Conservation (phyloP, 1,140 invertebrate genomes). For the Telenomus remus region DNA sequence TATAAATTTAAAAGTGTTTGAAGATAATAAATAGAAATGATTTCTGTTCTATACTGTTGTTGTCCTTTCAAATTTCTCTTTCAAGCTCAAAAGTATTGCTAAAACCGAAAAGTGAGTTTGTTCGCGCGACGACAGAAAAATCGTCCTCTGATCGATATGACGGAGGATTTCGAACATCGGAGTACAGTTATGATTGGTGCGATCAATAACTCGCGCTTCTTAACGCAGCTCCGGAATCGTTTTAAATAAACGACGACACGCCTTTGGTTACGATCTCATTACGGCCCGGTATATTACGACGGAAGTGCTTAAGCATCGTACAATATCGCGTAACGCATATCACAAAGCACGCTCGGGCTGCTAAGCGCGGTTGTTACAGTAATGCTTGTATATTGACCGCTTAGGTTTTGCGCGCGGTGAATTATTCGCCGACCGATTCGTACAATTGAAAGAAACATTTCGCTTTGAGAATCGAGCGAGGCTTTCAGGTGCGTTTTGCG, state of each 20-base stretch:
- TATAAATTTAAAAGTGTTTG: no score
- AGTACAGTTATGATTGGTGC: conserved; percentile 50
- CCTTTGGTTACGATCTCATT: conserved; percentile 51
- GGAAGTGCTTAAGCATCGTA: conserved; percentile 41
- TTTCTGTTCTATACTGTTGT: no score
- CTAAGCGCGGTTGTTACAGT: conserved; percentile 18
- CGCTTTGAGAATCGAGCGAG: conserved; percentile 13
- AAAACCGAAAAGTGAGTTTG: no score
- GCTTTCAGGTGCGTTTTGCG: not conserved
- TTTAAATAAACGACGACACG: conserved; percentile 42
- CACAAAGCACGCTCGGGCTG: conserved; percentile 30
- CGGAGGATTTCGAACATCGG: not conserved
- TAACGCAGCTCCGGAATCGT: conserved; percentile 42
- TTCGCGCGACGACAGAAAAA: no score
- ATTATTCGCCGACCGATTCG: conserved; percentile 23
- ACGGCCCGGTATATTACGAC: conserved; percentile 46
- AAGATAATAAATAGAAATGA: no score
- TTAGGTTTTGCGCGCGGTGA: conserved; percentile 11
- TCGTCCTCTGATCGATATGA: no score
- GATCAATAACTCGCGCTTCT: conserved; percentile 48
- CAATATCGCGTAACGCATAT: conserved; percentile 37
- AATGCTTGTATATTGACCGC: conserved; percentile 30
- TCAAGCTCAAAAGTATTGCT: no score
- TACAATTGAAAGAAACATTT: conserved; percentile 25
- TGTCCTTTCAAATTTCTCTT: no score